Evolutionary conservation across 2,113 vertebrate genomes (phyloP).

Genomic region (Syngnathoides biaculeatus): DNA sequence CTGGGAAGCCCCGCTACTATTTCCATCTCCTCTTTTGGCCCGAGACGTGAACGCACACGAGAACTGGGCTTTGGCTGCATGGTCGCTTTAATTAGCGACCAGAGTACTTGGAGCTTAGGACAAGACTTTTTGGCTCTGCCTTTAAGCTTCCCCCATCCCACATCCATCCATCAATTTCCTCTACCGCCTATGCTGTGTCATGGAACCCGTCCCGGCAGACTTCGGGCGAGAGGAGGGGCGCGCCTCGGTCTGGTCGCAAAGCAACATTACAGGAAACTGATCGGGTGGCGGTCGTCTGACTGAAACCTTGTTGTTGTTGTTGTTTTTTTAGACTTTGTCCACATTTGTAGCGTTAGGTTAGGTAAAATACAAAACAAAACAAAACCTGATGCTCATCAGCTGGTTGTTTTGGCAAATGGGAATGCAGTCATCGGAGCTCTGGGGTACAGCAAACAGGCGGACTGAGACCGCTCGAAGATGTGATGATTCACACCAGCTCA

Average conservation of each 20-base stretch:
- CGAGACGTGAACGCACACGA: constrained; percentile 60
- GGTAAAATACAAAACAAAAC: too few species aligned
- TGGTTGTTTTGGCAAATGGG: neutral
- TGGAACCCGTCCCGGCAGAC: neutral
- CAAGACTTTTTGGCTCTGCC: constrained; percentile 52
- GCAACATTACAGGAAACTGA: neutral
- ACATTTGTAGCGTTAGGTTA: neutral
- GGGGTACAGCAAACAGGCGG: neutral
- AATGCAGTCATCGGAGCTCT: neutral
- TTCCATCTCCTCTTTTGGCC: constrained; percentile 64
- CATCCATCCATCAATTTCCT: constrained; percentile 7
- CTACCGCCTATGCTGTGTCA: constrained; percentile 1
- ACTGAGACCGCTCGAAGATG: neutral
- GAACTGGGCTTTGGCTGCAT: constrained; percentile 60
- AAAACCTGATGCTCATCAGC: too few species aligned
- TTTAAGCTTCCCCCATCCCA: constrained; percentile 41
- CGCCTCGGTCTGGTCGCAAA: neutral
- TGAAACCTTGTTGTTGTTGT: neutral
- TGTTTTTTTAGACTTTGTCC: neutral
- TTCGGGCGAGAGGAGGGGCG: neutral
- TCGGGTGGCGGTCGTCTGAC: neutral
- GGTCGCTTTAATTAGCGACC: constrained; percentile 68
- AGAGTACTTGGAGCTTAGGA: constrained; percentile 54
- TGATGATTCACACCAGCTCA: neutral
- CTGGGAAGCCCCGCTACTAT: constrained; percentile 70